A percentile compares a stretch with the other conserved stretches of the same genome.
Conservation (phyloP, 2,797 vertebrate genomes). For the Chrysocyon brachyurus region DNA sequence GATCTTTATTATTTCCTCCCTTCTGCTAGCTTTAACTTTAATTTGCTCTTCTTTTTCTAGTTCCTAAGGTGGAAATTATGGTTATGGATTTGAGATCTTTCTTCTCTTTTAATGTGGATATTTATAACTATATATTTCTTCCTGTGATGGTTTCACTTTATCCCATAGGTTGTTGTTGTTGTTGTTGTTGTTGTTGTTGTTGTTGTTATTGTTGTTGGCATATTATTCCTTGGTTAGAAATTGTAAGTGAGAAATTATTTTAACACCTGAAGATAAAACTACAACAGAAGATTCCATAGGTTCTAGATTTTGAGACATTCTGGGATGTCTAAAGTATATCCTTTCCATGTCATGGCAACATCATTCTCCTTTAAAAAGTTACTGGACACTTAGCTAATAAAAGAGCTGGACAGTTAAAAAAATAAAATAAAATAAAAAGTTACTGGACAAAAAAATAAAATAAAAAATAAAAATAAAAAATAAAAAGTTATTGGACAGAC, state of each 20-base stretch:
- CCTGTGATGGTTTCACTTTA: neutral
- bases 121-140: neutral
- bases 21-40: neutral
- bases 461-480: too few relatives aligned
- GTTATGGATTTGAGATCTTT: neutral
- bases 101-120: neutral
- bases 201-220: neutral
- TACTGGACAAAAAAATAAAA: too few relatives aligned
- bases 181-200: neutral
- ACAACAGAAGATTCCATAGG: slow-evolving; percentile 89
- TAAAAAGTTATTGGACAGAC: slow-evolving; percentile 91
- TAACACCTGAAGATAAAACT: slow-evolving; percentile 93
- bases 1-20: neutral
- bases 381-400: too few relatives aligned
- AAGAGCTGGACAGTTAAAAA: too few relatives aligned
- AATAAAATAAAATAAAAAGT: slow-evolving; percentile 39
- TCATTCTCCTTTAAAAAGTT: slow-evolving; percentile 91
- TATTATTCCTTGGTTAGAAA: slow-evolving; percentile 86
- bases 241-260: slow-evolving; percentile 93
- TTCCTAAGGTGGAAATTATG: neutral
- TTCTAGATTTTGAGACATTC: slow-evolving; percentile 83
- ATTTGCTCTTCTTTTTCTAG: neutral
- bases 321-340: slow-evolving; percentile 93
- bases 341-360: slow-evolving; percentile 94
- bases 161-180: neutral